These are phyloP conservation scores for Diloba caeruleocephala DNA, from an alignment of 2,888 invertebrate genomes.

Conservation along the genomic window DNA sequence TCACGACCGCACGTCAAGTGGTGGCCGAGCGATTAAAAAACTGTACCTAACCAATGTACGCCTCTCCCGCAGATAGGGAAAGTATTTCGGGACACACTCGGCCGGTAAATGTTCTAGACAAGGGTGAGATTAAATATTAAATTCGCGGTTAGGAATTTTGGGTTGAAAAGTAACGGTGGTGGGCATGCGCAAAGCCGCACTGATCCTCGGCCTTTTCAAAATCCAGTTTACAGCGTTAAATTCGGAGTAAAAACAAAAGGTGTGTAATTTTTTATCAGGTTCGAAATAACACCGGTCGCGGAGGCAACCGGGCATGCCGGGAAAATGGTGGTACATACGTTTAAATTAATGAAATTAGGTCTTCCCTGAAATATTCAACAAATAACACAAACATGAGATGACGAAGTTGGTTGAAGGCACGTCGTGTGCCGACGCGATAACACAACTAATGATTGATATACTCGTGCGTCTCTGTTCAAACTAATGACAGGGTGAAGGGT, in stretches of 20 bases:
- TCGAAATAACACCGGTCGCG: slow-evolving; percentile 62
- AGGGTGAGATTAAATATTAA: slow-evolving; percentile 89
- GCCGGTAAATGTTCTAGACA: slow-evolving; percentile 87
- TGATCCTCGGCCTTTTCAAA: slow-evolving; percentile 72
- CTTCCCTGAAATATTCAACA: slow-evolving; percentile 60
- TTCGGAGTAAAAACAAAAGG: slow-evolving; percentile 77
- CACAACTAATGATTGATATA: slow-evolving; percentile 86
- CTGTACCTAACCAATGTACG: slow-evolving; percentile 79
- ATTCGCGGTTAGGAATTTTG: slow-evolving; percentile 87
- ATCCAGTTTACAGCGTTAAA: slow-evolving; percentile 78
- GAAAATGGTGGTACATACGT: slow-evolving; percentile 54
- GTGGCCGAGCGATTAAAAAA: slow-evolving; percentile 84
- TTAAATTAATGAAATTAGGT: slow-evolving; percentile 65
- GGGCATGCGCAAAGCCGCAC: slow-evolving; percentile 74
- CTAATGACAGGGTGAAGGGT: slow-evolving; percentile 86
- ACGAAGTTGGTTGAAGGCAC: slow-evolving; percentile 73
- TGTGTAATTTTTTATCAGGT: slow-evolving; percentile 78
- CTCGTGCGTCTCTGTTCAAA: slow-evolving; percentile 82
- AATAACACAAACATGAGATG: slow-evolving; percentile 74
- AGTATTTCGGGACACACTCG: slow-evolving; percentile 81
- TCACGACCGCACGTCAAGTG: slow-evolving; percentile 85
- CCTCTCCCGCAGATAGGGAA: slow-evolving; percentile 67
- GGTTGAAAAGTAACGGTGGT: slow-evolving; percentile 81
- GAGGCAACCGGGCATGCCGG: slow-evolving; percentile 47
- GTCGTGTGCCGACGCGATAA: slow-evolving; percentile 81